phyloP scores from a whole-genome alignment of 2,888 invertebrate genomes.

The Lypha dubia region DNA sequence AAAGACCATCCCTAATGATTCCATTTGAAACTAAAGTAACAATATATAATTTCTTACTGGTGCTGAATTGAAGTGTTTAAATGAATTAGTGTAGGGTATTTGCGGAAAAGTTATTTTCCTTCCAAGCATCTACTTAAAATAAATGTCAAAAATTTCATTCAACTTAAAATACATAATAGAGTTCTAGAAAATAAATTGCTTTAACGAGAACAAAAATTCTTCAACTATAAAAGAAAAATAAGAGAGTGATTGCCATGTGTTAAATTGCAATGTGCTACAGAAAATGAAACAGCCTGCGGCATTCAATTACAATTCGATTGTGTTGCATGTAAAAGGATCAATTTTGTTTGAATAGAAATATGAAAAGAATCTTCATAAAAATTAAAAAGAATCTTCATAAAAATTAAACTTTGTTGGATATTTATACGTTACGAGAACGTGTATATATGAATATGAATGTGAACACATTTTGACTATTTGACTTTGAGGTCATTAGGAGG shows the following conservation, averaged over 20 bases:
- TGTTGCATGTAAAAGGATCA: constrained; percentile 80
- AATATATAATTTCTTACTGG: no score
- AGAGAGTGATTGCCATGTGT: constrained; percentile 11
- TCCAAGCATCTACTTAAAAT: constrained; percentile 9
- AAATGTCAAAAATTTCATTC: constrained; percentile 44
- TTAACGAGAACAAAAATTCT: constrained; percentile 41
- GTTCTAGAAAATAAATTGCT: constrained; percentile 55
- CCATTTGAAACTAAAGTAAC: no score
- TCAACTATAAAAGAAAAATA: neutral
- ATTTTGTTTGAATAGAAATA: constrained; percentile 73
- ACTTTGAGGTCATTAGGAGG: neutral
- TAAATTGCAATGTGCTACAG: constrained; percentile 12
- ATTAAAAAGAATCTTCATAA: neutral
- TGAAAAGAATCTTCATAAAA: neutral
- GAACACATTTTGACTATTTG: neutral
- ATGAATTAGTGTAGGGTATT: neutral
- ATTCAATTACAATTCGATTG: constrained; percentile 82
- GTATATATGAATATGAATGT: no score
- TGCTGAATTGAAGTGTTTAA: no score
- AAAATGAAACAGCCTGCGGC: constrained; percentile 76
- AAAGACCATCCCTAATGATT: no score
- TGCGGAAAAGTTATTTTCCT: neutral
- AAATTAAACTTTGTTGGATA: neutral
- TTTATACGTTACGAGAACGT: neutral
- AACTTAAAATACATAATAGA: neutral